Conservation (phyloP, 2,113 vertebrate species). For the Mesocricetus auratus region DNA sequence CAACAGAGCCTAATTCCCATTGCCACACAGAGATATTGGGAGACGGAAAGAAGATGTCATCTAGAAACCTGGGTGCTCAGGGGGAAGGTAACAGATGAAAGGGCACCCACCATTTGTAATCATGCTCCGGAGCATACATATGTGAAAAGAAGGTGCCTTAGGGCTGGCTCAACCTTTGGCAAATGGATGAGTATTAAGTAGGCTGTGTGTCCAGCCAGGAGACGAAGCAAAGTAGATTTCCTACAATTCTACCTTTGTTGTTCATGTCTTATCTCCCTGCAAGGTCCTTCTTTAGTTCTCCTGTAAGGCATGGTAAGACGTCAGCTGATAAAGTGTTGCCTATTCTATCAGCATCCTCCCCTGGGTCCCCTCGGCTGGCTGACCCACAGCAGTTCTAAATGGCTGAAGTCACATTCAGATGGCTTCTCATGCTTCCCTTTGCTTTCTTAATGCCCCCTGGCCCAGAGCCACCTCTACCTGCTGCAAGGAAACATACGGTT, state of each 20-base stretch:
- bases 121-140: not conserved
- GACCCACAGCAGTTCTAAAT: not conserved
- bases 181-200: conserved; percentile 29
- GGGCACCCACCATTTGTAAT: conserved; percentile 46
- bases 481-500: not conserved
- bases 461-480: not conserved
- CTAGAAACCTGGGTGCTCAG: not conserved
- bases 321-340: not conserved
- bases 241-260: conserved; percentile 9
- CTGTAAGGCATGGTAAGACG: not conserved
- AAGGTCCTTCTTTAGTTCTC: conserved; percentile 6
- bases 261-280: not conserved
- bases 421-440: not conserved
- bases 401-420: not conserved
- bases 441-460: not conserved
- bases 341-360: not conserved
- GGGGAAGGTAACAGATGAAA: conserved; percentile 69
- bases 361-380: not conserved
- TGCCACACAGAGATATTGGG: not conserved
- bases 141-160: conserved; percentile 48
- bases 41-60: conserved; percentile 61
- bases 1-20: not conserved
- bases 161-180: conserved; percentile 48
- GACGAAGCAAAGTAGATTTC: conserved; percentile 62
- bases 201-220: conserved; percentile 15